Percentiles rank a stretch among this genome's conserved stretches.
These are phyloP conservation scores for Helogale parvula DNA, from an alignment of 2,113 vertebrate species.

Conservation along the genomic window DNA sequence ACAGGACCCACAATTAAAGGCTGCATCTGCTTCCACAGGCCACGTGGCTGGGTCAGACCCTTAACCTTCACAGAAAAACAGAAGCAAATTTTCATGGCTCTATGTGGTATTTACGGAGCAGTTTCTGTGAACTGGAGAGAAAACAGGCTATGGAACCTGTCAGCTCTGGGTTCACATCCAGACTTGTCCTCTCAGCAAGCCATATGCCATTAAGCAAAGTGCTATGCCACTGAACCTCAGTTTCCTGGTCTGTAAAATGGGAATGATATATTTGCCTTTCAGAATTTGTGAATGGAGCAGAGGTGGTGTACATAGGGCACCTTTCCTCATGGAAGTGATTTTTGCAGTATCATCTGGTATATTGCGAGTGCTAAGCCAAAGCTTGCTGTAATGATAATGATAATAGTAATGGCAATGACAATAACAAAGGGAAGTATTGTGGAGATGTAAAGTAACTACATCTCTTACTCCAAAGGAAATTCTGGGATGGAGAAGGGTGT, in stretches of 20 bases:
- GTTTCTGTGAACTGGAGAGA: not conserved
- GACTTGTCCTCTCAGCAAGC: not conserved
- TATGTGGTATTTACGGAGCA: not conserved
- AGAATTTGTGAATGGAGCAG: slow-evolving; percentile 31
- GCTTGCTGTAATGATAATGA: not conserved
- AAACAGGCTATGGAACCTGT: not conserved
- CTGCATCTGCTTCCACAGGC: not conserved
- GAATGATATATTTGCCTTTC: not conserved
- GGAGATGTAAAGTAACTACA: not conserved
- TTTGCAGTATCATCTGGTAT: not conserved
- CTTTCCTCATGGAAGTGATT: not conserved
- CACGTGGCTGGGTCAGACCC: not conserved
- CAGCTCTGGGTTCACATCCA: not conserved
- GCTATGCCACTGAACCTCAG: not conserved
- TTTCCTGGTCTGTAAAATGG: not conserved
- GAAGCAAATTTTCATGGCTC: not conserved
- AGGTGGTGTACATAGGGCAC: not conserved
- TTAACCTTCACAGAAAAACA: not conserved
- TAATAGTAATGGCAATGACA: not conserved
- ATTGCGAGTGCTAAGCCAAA: not conserved
- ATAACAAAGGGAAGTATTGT: not conserved
- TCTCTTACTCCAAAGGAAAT: not conserved
- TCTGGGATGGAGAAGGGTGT: not conserved
- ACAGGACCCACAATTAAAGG: not conserved
- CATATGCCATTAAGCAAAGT: not conserved